These are phyloP conservation scores for Meloe dianella DNA, from an alignment of 2,888 invertebrate species.

Conservation along the genomic window DNA sequence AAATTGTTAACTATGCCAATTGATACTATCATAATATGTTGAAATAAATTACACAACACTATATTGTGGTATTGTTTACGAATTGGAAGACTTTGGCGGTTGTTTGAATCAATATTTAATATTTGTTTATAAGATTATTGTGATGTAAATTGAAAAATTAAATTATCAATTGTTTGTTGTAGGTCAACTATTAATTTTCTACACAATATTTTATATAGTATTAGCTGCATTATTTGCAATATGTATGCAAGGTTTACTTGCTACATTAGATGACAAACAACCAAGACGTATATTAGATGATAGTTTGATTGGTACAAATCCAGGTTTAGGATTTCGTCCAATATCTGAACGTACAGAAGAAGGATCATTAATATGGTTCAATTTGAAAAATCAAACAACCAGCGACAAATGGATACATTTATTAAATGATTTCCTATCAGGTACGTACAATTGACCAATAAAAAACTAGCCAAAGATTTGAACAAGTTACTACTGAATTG, in stretches of 20 bases:
- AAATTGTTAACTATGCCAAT: not conserved
- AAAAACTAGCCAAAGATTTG: no score
- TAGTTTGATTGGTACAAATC: conserved; percentile 76
- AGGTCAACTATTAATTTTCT: conserved; percentile 86
- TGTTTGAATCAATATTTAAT: no score
- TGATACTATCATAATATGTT: not conserved
- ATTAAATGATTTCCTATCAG: conserved; percentile 64
- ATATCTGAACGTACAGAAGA: conserved; percentile 62
- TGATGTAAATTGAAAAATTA: no score
- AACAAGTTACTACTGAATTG: no score
- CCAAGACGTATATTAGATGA: conserved; percentile 78
- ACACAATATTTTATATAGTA: conserved; percentile 83
- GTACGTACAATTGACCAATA: conserved; percentile 53
- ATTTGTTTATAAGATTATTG: no score
- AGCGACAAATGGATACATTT: conserved; percentile 63
- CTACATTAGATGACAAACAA: conserved; percentile 69
- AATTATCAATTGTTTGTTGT: conserved; percentile 53
- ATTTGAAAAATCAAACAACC: conserved; percentile 62
- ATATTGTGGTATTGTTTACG: no score
- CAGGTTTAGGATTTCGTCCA: conserved; percentile 72
- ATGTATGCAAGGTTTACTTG: conserved; percentile 83
- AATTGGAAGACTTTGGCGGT: no score
- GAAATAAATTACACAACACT: not conserved
- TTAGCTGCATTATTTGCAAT: conserved; percentile 84
- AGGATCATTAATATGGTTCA: conserved; percentile 68